These are phyloP conservation scores for Opisthocomus hoazin DNA, from an alignment of 2,113 vertebrate species.

Conservation along the genomic window DNA sequence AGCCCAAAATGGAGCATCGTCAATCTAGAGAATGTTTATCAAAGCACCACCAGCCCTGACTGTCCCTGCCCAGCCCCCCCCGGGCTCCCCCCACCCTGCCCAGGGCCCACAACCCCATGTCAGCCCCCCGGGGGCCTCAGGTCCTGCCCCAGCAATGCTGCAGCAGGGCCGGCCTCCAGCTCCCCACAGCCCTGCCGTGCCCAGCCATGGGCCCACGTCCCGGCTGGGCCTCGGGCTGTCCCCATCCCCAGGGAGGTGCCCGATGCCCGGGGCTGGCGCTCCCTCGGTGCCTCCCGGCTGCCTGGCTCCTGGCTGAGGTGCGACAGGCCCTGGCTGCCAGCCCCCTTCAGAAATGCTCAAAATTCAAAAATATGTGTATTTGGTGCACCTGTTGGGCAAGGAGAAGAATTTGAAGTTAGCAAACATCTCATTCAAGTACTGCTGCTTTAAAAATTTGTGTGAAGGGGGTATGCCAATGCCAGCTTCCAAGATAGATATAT, in stretches of 20 bases:
- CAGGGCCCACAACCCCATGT: neutral
- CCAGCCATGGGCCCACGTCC: neutral
- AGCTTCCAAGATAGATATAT: neutral
- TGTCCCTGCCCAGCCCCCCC: neutral
- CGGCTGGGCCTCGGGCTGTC: rapidly evolving
- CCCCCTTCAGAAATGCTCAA: neutral
- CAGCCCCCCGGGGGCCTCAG: neutral
- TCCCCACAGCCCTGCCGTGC: neutral
- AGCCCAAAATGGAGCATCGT: neutral
- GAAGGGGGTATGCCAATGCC: neutral
- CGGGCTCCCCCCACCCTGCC: neutral
- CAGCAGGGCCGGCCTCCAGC: neutral
- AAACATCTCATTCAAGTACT: neutral
- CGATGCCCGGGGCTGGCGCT: rapidly evolving
- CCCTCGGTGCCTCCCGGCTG: rapidly evolving
- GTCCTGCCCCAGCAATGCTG: rapidly evolving
- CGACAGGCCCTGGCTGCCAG: neutral
- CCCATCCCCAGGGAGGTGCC: neutral
- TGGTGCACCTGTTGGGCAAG: neutral
- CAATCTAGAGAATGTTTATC: neutral
- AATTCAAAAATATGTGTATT: neutral
- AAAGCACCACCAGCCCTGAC: neutral
- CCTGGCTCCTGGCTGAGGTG: neutral
- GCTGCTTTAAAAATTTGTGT: neutral
- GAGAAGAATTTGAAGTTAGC: neutral